These are phyloP conservation scores for Physella acuta DNA, from an alignment of 1,140 invertebrate species.

Conservation along the genomic window DNA sequence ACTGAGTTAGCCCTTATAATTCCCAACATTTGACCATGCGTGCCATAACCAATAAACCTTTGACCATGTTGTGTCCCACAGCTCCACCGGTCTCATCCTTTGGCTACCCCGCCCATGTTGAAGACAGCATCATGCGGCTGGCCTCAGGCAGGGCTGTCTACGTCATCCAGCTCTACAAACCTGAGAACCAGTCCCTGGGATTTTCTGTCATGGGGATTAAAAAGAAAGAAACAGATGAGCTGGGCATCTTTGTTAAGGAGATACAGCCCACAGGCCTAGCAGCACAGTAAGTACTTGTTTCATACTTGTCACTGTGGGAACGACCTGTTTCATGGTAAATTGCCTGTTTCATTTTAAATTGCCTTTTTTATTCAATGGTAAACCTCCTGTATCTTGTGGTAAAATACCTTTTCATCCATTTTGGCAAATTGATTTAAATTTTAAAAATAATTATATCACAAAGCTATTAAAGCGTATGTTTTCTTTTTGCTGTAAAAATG, in stretches of 20 bases:
- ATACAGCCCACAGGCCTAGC: constrained; percentile 75
- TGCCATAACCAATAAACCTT: too few relatives aligned
- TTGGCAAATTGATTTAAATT: too few relatives aligned
- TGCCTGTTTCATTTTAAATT: too few relatives aligned
- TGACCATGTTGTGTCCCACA: neutral
- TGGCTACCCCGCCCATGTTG: constrained; percentile 63
- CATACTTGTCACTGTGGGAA: too few relatives aligned
- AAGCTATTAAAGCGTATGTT: too few relatives aligned
- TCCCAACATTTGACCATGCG: neutral
- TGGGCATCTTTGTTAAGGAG: constrained; percentile 78
- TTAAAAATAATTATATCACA: too few relatives aligned
- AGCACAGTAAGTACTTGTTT: constrained; percentile 73
- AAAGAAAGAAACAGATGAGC: constrained; percentile 68
- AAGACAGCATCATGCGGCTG: constrained; percentile 67
- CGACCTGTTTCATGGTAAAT: too few relatives aligned
- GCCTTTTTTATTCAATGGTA: too few relatives aligned
- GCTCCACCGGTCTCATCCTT: neutral
- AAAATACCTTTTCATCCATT: too few relatives aligned
- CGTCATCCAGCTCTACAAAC: constrained; percentile 68
- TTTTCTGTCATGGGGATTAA: constrained; percentile 75
- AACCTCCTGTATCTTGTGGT: too few relatives aligned
- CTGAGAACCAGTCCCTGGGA: constrained; percentile 74
- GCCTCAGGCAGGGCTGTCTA: constrained; percentile 65
- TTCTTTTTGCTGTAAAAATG: too few relatives aligned
- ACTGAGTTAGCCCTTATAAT: too few relatives aligned